Base-by-base conservation (phyloP, 2,888 invertebrate species). In the Palloptera scutellata region DNA sequence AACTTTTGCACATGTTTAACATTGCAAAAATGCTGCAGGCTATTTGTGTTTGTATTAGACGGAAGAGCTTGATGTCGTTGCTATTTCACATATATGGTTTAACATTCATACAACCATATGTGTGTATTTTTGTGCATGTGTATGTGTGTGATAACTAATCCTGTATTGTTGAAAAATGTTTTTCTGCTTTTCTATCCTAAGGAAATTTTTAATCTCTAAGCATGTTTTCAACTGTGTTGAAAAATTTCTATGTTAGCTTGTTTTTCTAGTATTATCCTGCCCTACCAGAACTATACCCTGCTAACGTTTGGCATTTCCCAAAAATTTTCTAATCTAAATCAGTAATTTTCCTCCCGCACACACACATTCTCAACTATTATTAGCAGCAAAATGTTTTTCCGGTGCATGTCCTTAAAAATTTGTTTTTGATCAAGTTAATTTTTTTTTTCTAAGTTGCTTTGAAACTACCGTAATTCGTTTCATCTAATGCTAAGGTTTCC, bases 1-100 rank as follows among this genome's bases (percentile, higher is more conserved):
- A 80, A 79, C 80, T 79, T 79, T 79, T 79, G 30, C 79, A 76
- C 79, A 78, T 78, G 79, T 79, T 79, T 77, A 79, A 79, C 80
- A 78, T 76, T 79, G 79, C 79, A 79, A 79, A 78, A 78, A 77
- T 75, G 79, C 79, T 79, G 77, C 74, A 71, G 78, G 79, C 80
- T 78, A 79, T 79, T 79, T 80, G 77, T 62, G 61, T 58, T 60
- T 42, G 30, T 45, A 60, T 41, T 48, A 59, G 40, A 42, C 41
- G 57, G 45, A 45, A 61, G 30, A 30, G 61, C 53, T 70, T 66
- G 71, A 73, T 45, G 48, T 75, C 75, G 74, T 78, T 8, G 30
- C 48, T 12, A 5, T 48, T n/a, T 48, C 48, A 48, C 13, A 48
- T 48, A 20, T 6, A 17, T 30, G 20, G 10, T 17, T 13, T n/a